Base-by-base conservation (phyloP, 2,888 invertebrate species). In the Gandaritis pyraliata region DNA sequence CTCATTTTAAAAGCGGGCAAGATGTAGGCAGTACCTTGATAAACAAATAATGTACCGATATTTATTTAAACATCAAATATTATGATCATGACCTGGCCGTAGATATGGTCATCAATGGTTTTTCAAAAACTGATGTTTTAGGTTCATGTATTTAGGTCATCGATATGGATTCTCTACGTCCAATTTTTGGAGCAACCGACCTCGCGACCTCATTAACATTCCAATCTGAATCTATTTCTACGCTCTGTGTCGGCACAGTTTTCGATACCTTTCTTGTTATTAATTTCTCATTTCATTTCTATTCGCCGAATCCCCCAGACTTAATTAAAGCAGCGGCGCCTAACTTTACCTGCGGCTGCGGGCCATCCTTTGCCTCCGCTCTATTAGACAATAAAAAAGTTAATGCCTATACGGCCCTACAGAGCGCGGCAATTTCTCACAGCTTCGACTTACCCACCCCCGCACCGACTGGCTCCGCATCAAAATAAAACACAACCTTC, bases 381-480 rank as follows among this genome's bases (percentile, higher is more conserved):
- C 89, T 90, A 90, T 88, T 90, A 90, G 87, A 90, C 86, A 88
- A 88, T 89, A 90, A 90, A 88, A 89, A 88, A 87, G 76, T 84
- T 86, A 90, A 90, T 88, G 87, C 85, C 80, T 86, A 82, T 85
- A 83, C 82, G 80, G 80, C 77, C 82, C 79, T 81, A 75, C 80
- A 82, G 83, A 80, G 80, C 83, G 83, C 85, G 83, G 87, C 83
- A 83, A 86, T 89, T 90, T 90, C 91, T 90, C 91, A 90, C 89
- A 89, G 87, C 77, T 79, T 78, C 75, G 74, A 68, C 70, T 69
- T 62, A 68, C 72, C 67, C 72, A 61, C 70, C 72, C 75, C 78
- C 69, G 71, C 77, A 46, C 63, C 74, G 75, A 71, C 65, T 77
- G 54, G 69, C 71, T 65, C 75, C 64, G 71, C 73, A 81, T 76